phyloP scores from a whole-genome alignment of 2,888 invertebrate genomes.

The Drosophila kambysellisi region DNA sequence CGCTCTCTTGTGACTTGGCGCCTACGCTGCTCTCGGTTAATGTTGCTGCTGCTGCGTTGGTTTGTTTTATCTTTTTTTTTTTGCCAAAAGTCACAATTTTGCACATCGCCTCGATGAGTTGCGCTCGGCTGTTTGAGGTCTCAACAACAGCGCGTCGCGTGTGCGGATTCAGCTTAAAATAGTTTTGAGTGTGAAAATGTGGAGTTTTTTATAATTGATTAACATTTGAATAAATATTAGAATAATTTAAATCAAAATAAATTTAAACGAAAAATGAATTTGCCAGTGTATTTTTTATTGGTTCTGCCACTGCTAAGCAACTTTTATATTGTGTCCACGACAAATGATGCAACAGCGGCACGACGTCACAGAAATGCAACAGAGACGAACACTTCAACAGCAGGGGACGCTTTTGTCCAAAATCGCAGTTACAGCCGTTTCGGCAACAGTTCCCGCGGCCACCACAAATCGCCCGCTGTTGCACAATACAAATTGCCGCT shows the following conservation, averaged over 20 bases:
- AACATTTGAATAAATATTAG: conserved; percentile 30
- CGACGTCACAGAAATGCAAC: conserved; percentile 51
- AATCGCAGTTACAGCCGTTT: conserved; percentile 16
- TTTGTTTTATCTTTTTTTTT: conserved; percentile 43
- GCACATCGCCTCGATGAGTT: conserved; percentile 71
- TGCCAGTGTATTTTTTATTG: conserved; percentile 46
- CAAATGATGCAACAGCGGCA: conserved; percentile 74
- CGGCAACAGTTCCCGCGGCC: conserved; percentile 48
- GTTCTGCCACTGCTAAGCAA: conserved; percentile 58
- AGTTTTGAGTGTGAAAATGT: conserved; percentile 36
- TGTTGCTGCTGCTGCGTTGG: conserved; percentile 17
- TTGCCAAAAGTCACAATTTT: conserved; percentile 65
- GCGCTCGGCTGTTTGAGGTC: conserved; percentile 55
- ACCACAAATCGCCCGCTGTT: conserved; percentile 57
- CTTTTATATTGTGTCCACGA: conserved; percentile 36
- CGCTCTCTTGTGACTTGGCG: conserved; percentile 56
- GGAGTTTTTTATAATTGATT: conserved; percentile 28
- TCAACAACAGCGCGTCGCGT: conserved; percentile 65
- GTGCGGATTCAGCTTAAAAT: conserved; percentile 12
- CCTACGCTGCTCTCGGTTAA: conserved; percentile 31
- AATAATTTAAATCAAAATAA: conserved; percentile 6
- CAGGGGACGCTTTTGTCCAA: conserved; percentile 29
- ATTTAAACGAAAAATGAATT: conserved; percentile 52
- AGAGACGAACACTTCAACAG: conserved; percentile 16
- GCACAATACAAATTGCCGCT: conserved; percentile 73